These are phyloP conservation scores for Oscheius myriophilus DNA, from an alignment of 2,888 invertebrate genomes.

Conservation along the genomic window DNA sequence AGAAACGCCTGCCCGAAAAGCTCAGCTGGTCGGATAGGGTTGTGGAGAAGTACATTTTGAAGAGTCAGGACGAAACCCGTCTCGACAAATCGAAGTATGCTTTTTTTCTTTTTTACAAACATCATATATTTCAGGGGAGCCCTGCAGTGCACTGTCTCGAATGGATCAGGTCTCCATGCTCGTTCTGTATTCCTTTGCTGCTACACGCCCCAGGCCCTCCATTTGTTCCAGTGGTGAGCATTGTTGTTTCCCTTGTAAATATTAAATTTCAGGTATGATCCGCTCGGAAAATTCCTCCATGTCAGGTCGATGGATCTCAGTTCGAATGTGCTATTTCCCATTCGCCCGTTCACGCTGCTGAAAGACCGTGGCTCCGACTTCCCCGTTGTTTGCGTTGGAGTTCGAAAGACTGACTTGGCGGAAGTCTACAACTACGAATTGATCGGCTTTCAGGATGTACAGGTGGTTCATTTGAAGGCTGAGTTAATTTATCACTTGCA, in stretches of 20 bases:
- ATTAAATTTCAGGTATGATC: conserved; percentile 61
- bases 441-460: conserved; percentile 79
- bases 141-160: conserved; percentile 78
- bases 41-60: conserved; percentile 90
- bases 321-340: conserved; percentile 46
- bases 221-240: conserved; percentile 85
- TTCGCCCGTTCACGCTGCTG: conserved; percentile 57
- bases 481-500: conserved; percentile 16
- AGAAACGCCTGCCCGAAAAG: conserved; percentile 77
- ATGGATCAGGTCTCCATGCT: conserved; percentile 86
- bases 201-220: conserved; percentile 88
- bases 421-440: conserved; percentile 42
- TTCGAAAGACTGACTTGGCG: conserved; percentile 73
- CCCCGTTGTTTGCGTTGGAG: conserved; percentile 93
- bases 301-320: conserved; percentile 77
- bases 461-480: conserved; percentile 21
- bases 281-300: conserved; percentile 85
- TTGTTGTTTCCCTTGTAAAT: conserved; percentile 70
- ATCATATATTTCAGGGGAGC: conserved; percentile 74
- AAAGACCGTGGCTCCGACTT: conserved; percentile 79
- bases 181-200: conserved; percentile 93
- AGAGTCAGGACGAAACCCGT: conserved; percentile 86
- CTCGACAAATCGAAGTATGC: conserved; percentile 88
- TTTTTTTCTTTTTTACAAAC: neutral
- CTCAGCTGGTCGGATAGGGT: conserved; percentile 85